Conservation (phyloP, 2,888 invertebrate genomes). For the Philopedon plagiatum region DNA sequence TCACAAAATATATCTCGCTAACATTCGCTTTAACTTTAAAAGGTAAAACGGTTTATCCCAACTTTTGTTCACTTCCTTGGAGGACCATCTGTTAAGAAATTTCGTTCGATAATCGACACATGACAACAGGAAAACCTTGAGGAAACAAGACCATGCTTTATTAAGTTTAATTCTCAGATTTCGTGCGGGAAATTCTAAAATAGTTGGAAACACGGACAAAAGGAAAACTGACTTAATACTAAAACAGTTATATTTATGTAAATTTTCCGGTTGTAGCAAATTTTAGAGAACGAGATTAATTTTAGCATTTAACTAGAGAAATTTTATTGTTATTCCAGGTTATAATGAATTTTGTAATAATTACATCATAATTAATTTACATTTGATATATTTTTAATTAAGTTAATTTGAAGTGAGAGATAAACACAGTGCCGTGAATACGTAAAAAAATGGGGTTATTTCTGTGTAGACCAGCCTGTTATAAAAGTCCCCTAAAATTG, state of each 20-base stretch:
- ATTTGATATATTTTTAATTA: too few species aligned
- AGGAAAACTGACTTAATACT: constrained; percentile 7
- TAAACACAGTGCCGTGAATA: too few species aligned
- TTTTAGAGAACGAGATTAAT: neutral
- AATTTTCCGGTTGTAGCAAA: neutral
- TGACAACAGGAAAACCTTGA: constrained; percentile 1
- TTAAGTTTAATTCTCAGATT: constrained; percentile 4
- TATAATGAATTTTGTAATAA: constrained; percentile 1
- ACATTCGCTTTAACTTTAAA: neutral
- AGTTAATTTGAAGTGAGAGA: too few species aligned
- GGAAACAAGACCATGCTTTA: neutral
- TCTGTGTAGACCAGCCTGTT: too few species aligned
- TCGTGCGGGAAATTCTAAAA: neutral
- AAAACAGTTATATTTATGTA: constrained; percentile 19
- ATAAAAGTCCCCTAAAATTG: too few species aligned
- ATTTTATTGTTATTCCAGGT: neutral
- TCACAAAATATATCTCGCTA: too few species aligned
- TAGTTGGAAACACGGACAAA: neutral
- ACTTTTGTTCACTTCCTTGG: neutral
- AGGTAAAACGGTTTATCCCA: neutral
- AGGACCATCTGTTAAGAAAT: neutral
- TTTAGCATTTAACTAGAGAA: neutral
- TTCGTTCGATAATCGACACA: constrained; percentile 8
- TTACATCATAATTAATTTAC: too few species aligned
- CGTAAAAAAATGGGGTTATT: too few species aligned